Percentiles rank a stretch among this genome's conserved stretches.
phyloP scores from a whole-genome alignment of 2,113 vertebrate species.

The Amia ocellicauda region DNA sequence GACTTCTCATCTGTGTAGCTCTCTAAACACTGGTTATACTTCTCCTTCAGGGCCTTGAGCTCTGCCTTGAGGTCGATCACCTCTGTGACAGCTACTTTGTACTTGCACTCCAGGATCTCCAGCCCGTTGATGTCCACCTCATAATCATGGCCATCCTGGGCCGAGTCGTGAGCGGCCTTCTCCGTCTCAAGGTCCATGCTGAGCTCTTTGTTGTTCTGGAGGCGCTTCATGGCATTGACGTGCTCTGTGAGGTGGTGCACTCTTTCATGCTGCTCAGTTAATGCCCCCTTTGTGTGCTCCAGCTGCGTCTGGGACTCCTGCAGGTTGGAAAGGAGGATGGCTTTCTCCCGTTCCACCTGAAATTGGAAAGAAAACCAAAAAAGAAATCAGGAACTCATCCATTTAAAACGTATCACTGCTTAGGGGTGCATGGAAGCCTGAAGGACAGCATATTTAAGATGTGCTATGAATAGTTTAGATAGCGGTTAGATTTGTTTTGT shows the following conservation, averaged over 20 bases:
- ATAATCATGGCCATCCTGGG: conserved; percentile 72
- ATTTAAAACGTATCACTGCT: too few relatives aligned
- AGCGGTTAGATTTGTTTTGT: background rate
- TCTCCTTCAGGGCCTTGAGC: conserved; percentile 93
- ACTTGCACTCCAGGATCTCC: conserved; percentile 93
- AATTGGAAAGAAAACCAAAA: conserved; percentile 24
- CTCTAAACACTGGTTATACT: conserved; percentile 86
- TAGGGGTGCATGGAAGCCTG: too few relatives aligned
- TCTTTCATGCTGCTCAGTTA: conserved; percentile 84
- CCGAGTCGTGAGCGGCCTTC: conserved; percentile 64
- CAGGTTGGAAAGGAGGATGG: conserved; percentile 81
- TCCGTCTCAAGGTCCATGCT: conserved; percentile 75
- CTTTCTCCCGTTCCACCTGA: conserved; percentile 93
- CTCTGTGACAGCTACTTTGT: conserved; percentile 93
- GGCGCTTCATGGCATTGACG: conserved; percentile 73
- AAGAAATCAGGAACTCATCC: too few relatives aligned
- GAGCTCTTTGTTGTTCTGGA: conserved; percentile 79
- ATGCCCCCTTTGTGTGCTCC: conserved; percentile 90
- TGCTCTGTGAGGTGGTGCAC: conserved; percentile 86
- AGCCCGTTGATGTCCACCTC: conserved; percentile 83
- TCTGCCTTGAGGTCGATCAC: conserved; percentile 96
- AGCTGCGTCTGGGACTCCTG: conserved; percentile 94
- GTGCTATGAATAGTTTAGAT: background rate
- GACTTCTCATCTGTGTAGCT: conserved; percentile 77
- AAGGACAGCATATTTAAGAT: conserved; percentile 19